Evolutionary conservation across 2,113 vertebrate species (phyloP).

Genomic region (Crotalus helleri): DNA sequence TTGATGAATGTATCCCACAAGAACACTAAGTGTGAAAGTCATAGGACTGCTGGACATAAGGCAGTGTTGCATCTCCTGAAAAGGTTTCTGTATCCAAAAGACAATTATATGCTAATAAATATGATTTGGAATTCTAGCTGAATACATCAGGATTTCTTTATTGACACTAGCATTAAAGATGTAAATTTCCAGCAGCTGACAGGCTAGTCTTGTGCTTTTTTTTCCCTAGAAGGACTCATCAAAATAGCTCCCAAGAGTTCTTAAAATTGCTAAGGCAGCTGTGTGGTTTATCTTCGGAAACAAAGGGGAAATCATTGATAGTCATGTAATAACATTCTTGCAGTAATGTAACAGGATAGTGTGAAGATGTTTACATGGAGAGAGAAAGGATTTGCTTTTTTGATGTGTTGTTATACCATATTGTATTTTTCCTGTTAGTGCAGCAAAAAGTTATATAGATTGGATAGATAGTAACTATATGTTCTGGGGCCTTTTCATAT

Average conservation of each 20-base stretch:
- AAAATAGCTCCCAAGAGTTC: neutral
- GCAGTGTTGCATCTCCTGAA: constrained; percentile 22
- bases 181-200: constrained; percentile 28
- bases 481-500: neutral
- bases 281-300: constrained; percentile 19
- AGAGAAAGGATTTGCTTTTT: constrained; percentile 1
- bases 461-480: neutral
- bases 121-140: constrained; percentile 1
- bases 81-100: constrained; percentile 30
- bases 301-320: constrained; percentile 18
- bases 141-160: constrained; percentile 17
- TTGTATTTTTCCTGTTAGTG: neutral
- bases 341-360: constrained; percentile 16
- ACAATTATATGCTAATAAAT: constrained; percentile 14
- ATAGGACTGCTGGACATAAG: constrained; percentile 1
- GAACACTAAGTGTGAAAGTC: neutral
- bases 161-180: constrained; percentile 24
- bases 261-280: constrained; percentile 26
- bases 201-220: neutral
- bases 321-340: constrained; percentile 28
- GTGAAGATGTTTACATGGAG: constrained; percentile 20
- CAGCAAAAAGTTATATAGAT: neutral
- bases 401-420: constrained; percentile 5
- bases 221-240: constrained; percentile 22
- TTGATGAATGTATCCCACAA: neutral